These are phyloP conservation scores for Tamandua tetradactyla DNA, from an alignment of 2,797 vertebrate species.

Conservation along the genomic window DNA sequence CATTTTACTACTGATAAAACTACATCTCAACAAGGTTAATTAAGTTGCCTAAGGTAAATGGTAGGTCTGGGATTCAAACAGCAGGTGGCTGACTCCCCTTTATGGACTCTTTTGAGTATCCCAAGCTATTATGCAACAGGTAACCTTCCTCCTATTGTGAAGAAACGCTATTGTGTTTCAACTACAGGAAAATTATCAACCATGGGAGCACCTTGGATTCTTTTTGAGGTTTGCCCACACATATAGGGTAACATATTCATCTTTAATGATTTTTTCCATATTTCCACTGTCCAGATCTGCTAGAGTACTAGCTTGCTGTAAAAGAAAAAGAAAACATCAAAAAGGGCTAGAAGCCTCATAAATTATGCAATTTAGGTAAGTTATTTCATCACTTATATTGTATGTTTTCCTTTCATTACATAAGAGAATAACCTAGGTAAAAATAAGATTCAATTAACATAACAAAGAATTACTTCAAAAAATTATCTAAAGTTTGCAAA, in stretches of 20 bases:
- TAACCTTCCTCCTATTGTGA: background rate
- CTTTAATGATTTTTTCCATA: constrained; percentile 90
- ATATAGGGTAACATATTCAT: constrained; percentile 89
- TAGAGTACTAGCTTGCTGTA: constrained; percentile 85
- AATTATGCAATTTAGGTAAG: background rate
- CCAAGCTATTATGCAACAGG: background rate
- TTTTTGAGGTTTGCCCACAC: constrained; percentile 96
- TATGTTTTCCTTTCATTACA: background rate
- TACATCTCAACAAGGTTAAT: background rate
- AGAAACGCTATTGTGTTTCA: background rate
- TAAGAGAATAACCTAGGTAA: background rate
- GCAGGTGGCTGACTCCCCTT: background rate
- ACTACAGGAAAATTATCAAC: background rate
- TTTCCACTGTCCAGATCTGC: constrained; percentile 92
- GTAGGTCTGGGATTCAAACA: background rate
- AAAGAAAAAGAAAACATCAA: constrained; percentile 45
- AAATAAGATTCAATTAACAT: constrained; percentile 23
- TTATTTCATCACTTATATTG: background rate
- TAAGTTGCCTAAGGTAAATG: background rate
- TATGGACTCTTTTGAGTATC: background rate
- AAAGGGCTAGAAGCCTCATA: background rate
- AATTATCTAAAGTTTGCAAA: background rate
- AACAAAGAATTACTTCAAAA: background rate
- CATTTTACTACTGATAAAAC: background rate
- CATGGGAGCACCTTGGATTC: constrained; percentile 87